Conservation (phyloP, 2,113 vertebrate species). For the Vidua macroura region DNA sequence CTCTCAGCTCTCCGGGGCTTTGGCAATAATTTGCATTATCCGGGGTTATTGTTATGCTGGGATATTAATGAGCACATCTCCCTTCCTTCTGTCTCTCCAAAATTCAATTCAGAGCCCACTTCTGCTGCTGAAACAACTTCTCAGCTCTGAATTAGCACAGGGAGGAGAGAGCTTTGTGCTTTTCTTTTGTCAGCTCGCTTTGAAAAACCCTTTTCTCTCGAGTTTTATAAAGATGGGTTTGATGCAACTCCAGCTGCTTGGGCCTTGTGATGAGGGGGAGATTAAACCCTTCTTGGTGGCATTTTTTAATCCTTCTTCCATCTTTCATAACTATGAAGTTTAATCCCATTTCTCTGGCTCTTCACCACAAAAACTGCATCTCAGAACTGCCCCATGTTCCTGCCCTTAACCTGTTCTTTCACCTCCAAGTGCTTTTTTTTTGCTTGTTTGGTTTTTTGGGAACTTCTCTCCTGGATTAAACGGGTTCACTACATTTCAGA, state of each 20-base stretch:
- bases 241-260: not conserved
- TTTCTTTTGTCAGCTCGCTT: not conserved
- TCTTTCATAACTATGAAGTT: not conserved
- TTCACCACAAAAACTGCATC: not conserved
- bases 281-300: not conserved
- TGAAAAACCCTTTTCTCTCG: not conserved
- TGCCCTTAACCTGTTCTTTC: not conserved
- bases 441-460: not conserved
- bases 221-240: not conserved
- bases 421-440: not conserved
- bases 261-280: not conserved
- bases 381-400: not conserved
- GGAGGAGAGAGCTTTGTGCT: constrained; percentile 22
- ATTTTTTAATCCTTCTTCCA: not conserved
- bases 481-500: not conserved
- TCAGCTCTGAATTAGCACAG: constrained; percentile 1
- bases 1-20: constrained; percentile 33
- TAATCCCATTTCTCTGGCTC: not conserved
- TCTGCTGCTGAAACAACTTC: not conserved
- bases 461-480: not conserved
- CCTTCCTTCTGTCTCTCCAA: not conserved
- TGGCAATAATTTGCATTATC: constrained; percentile 51
- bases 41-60: constrained; percentile 26
- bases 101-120: not conserved
- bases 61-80: constrained; percentile 44